Conservation (phyloP, 2,113 vertebrate genomes). For the Leptobrachium ailaonicum region DNA sequence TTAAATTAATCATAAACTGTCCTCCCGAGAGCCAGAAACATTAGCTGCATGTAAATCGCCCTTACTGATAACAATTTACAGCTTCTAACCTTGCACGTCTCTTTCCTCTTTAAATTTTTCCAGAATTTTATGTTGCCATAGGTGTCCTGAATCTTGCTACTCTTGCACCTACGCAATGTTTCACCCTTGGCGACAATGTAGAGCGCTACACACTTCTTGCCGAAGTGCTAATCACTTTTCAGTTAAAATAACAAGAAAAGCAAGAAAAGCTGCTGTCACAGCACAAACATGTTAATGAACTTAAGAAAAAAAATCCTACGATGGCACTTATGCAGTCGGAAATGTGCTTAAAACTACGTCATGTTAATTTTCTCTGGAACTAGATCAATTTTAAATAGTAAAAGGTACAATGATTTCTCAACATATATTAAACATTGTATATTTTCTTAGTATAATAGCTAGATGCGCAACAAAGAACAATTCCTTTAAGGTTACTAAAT, state of each 20-base stretch:
- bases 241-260: conserved; percentile 36
- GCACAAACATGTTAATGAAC: conserved; percentile 43
- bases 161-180: conserved; percentile 41
- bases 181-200: conserved; percentile 26
- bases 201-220: conserved; percentile 32
- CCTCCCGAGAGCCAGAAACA: conserved; percentile 7
- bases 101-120: not conserved
- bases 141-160: conserved; percentile 33
- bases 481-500: too few species aligned
- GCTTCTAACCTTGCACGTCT: not conserved
- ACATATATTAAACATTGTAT: too few species aligned
- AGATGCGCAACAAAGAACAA: too few species aligned
- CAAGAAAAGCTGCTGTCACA: conserved; percentile 36
- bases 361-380: not conserved
- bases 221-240: conserved; percentile 48
- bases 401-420: too few species aligned
- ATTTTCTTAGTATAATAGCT: too few species aligned
- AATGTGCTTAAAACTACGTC: conserved; percentile 15
- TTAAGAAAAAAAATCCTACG: conserved; percentile 8
- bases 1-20: not conserved
- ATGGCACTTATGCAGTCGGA: conserved; percentile 18
- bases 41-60: not conserved
- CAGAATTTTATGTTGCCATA: not conserved
- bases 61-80: not conserved
- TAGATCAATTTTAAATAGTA: too few species aligned